Conservation (phyloP, 2,113 vertebrate genomes). For the Cryptomyrus ogoouensis region DNA sequence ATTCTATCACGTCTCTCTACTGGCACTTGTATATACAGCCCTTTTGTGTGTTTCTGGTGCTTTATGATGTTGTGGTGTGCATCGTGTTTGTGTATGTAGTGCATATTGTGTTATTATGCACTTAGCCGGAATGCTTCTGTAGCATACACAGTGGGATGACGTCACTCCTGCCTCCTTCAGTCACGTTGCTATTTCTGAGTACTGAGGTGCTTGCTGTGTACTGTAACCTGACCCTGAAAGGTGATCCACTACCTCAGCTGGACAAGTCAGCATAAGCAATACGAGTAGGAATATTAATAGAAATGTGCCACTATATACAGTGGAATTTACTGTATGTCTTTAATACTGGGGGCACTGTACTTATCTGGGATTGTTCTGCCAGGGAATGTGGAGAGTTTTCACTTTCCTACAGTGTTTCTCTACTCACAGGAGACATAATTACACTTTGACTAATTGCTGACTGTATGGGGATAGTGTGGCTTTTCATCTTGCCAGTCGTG, state of each 20-base stretch:
- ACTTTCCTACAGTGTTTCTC: not conserved
- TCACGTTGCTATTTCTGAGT: constrained; percentile 44
- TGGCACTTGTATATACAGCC: not conserved
- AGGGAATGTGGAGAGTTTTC: not conserved
- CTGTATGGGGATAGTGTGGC: not conserved
- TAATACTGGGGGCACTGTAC: constrained; percentile 28
- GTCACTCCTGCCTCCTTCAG: constrained; percentile 12
- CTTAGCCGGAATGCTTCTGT: not conserved
- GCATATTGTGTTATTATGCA: not conserved
- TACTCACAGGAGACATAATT: not conserved
- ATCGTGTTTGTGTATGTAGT: not conserved
- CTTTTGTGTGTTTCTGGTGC: not conserved
- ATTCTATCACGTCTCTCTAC: not conserved
- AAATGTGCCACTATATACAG: constrained; percentile 33
- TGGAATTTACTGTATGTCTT: constrained; percentile 25
- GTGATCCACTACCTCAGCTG: constrained; percentile 42
- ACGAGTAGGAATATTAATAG: constrained; percentile 49
- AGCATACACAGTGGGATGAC: not conserved
- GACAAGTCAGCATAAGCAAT: constrained; percentile 34
- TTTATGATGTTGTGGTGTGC: not conserved
- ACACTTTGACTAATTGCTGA: not conserved
- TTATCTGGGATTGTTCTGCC: not conserved
- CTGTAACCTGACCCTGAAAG: constrained; percentile 43
- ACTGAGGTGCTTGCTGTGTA: constrained; percentile 47
- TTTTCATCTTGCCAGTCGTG: not conserved